Percentiles rank a stretch among this genome's conserved stretches.
phyloP scores from a whole-genome alignment of 2,797 vertebrate species.

The Mormyrops boulengeri region DNA sequence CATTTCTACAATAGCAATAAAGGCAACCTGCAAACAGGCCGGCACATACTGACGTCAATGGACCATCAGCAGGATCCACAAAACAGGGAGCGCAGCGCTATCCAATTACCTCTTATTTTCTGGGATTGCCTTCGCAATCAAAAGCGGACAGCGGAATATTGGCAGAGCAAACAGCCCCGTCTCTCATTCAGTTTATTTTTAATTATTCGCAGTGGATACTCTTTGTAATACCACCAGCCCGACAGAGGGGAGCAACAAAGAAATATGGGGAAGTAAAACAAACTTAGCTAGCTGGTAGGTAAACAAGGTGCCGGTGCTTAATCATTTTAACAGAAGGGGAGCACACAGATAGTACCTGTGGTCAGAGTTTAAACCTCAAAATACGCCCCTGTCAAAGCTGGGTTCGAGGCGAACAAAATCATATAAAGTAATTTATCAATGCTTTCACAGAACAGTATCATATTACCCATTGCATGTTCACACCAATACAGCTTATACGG shows the following conservation, averaged over 20 bases:
- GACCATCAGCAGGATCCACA: not conserved
- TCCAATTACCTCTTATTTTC: constrained; percentile 3
- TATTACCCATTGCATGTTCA: not conserved
- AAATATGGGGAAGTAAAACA: not conserved
- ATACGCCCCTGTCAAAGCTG: not conserved
- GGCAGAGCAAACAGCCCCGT: not conserved
- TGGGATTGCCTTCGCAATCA: not conserved
- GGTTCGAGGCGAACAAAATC: not conserved
- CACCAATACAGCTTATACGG: not conserved
- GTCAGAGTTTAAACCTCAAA: not conserved
- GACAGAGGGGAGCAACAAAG: not conserved
- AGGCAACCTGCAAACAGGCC: not conserved
- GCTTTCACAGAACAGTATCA: not conserved
- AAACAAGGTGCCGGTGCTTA: not conserved
- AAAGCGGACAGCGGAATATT: not conserved
- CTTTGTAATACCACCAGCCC: not conserved
- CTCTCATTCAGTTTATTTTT: not conserved
- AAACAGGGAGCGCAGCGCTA: not conserved
- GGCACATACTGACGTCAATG: not conserved
- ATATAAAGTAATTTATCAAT: not conserved
- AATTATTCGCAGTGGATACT: not conserved
- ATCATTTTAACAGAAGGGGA: not conserved
- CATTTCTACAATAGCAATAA: not conserved
- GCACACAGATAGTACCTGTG: not conserved
- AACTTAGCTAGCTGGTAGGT: not conserved